Conservation (phyloP, 2,113 vertebrate genomes). For the Pagrus major region DNA sequence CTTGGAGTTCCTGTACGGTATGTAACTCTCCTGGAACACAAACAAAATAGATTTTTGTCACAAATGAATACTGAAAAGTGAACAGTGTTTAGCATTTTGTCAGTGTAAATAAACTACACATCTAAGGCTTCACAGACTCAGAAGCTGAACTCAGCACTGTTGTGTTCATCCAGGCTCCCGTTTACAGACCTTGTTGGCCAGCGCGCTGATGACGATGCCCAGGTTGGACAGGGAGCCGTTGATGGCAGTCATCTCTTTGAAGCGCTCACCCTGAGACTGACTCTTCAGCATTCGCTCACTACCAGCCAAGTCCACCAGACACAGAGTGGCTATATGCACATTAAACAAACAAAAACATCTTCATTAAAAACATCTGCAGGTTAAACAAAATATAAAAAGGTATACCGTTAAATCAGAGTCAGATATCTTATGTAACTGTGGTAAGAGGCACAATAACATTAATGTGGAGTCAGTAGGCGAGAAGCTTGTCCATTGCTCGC, state of each 20-base stretch:
- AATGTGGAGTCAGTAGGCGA: not conserved
- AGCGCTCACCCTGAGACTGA: constrained; percentile 91
- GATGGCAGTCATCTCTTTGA: constrained; percentile 96
- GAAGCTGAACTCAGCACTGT: not conserved
- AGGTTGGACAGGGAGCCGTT: constrained; percentile 94
- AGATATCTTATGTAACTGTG: not conserved
- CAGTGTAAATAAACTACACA: not conserved
- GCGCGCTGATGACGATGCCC: constrained; percentile 92
- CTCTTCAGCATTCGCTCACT: constrained; percentile 94
- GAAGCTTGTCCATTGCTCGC: no score
- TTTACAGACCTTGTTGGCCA: constrained; percentile 87
- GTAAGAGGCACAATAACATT: not conserved
- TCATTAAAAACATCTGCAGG: not conserved
- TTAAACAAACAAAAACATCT: not conserved
- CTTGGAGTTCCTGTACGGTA: constrained; percentile 98
- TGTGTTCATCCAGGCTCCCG: no score
- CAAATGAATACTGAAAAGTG: not conserved
- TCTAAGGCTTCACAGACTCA: not conserved
- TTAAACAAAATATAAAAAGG: no score
- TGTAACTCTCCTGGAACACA: constrained; percentile 86
- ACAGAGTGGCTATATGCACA: constrained; percentile 87
- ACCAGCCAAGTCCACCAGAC: constrained; percentile 95
- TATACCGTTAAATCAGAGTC: no score
- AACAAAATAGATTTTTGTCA: not conserved
- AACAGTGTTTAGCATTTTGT: not conserved